These are phyloP conservation scores for Lagria hirta DNA, from an alignment of 2,888 invertebrate genomes.

Conservation along the genomic window DNA sequence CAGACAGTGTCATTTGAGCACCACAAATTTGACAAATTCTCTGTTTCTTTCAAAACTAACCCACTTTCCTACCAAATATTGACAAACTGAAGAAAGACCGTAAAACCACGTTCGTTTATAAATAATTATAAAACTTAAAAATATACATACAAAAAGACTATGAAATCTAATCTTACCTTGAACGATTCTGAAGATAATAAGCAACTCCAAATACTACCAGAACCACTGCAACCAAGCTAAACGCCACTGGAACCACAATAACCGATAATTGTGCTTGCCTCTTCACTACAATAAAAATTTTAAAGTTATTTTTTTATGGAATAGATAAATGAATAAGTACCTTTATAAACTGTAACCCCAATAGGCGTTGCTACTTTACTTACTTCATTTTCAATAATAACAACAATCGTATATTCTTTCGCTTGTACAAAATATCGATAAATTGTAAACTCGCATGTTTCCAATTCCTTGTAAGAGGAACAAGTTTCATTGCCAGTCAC, in stretches of 20 bases:
- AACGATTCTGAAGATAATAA: constrained; percentile 80
- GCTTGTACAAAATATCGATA: constrained; percentile 69
- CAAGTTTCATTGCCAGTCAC: constrained; percentile 80
- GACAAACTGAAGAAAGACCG: too few species aligned
- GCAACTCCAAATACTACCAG: constrained; percentile 85
- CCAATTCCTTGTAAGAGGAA: constrained; percentile 44
- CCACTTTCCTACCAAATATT: too few species aligned
- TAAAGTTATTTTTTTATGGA: too few species aligned
- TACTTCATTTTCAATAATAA: constrained; percentile 77
- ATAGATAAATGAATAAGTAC: constrained; percentile 55
- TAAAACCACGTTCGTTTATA: too few species aligned
- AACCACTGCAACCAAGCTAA: constrained; percentile 78
- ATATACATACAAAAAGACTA: too few species aligned
- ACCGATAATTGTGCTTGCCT: constrained; percentile 83
- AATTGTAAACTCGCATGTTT: constrained; percentile 64
- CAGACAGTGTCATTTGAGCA: too few species aligned
- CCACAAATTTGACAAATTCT: too few species aligned
- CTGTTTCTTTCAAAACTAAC: too few species aligned
- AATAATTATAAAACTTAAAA: too few species aligned
- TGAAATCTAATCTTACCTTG: constrained; percentile 45
- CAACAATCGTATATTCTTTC: constrained; percentile 74
- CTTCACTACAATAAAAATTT: constrained; percentile 62
- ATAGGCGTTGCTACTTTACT: constrained; percentile 68
- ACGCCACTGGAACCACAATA: constrained; percentile 83
- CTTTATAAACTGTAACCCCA: constrained; percentile 81